These are phyloP conservation scores for Sacculina carcini DNA, from an alignment of 2,888 invertebrate genomes.

Conservation along the genomic window DNA sequence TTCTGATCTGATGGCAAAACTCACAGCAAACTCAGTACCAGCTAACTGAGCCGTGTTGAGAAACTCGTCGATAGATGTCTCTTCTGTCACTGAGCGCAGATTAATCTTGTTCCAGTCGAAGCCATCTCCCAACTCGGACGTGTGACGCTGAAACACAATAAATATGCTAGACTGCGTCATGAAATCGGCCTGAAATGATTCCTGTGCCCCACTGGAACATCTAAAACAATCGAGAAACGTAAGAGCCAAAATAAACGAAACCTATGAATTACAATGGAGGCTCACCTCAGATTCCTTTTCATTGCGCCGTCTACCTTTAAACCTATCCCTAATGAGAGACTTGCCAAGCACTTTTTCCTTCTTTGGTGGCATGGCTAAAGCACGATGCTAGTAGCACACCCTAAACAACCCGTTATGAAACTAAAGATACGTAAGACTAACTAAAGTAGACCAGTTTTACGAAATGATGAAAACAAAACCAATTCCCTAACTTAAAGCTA, in stretches of 20 bases:
- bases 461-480: not conserved
- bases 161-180: not conserved
- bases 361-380: too few species aligned
- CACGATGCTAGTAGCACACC: too few species aligned
- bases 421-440: too few species aligned
- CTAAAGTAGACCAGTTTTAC: too few species aligned
- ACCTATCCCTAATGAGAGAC: not conserved
- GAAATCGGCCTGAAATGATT: too few species aligned
- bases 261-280: not conserved
- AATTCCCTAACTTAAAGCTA: not conserved
- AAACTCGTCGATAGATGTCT: slow-evolving; percentile 87
- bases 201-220: too few species aligned
- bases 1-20: too few species aligned
- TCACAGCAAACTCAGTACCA: slow-evolving; percentile 55
- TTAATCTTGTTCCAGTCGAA: slow-evolving; percentile 63
- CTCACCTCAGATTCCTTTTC: not conserved
- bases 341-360: not conserved
- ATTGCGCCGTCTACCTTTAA: not conserved
- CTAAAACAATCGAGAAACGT: too few species aligned
- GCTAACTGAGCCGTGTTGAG: slow-evolving; percentile 80
- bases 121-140: slow-evolving; percentile 11
- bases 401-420: too few species aligned
- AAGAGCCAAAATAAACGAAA: too few species aligned
- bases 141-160: slow-evolving; percentile 8
- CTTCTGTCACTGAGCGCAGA: slow-evolving; percentile 75